A percentile compares a stretch with the other conserved stretches of the same genome.
These are phyloP conservation scores for Neocloeon triangulifer DNA, from an alignment of 1,140 invertebrate genomes.

Conservation along the genomic window DNA sequence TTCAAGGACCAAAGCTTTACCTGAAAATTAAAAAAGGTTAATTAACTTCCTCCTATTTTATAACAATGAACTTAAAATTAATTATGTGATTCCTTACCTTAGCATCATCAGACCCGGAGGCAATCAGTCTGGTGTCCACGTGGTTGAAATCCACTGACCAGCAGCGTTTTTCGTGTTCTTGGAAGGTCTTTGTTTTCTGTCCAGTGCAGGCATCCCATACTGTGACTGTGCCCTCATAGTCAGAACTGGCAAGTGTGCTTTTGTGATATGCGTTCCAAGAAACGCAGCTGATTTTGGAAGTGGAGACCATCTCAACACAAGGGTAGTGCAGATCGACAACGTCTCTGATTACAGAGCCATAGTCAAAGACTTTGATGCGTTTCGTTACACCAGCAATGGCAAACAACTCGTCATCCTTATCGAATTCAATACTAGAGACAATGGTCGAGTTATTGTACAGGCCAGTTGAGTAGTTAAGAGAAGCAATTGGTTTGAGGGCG, in stretches of 20 bases:
- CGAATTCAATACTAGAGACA: constrained; percentile 92
- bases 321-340: constrained; percentile 78
- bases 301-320: constrained; percentile 76
- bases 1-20: constrained; percentile 88
- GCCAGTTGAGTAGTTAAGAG: constrained; percentile 77
- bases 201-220: constrained; percentile 80
- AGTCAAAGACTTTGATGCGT: constrained; percentile 87
- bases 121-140: constrained; percentile 73
- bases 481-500: constrained; percentile 55
- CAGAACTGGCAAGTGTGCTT: constrained; percentile 69
- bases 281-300: constrained; percentile 86
- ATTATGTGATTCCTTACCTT: too few species aligned
- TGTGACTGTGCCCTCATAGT: constrained; percentile 85
- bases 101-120: constrained; percentile 86
- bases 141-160: constrained; percentile 95
- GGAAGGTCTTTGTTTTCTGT: constrained; percentile 44
- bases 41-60: too few species aligned
- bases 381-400: constrained; percentile 92
- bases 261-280: constrained; percentile 90
- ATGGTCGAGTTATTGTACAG: constrained; percentile 77
- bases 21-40: too few species aligned
- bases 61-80: too few species aligned
- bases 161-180: constrained; percentile 89
- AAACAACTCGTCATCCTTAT: constrained; percentile 90
- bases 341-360: constrained; percentile 61